These are phyloP conservation scores for Hephaestus fuliginosus DNA, from an alignment of 2,797 vertebrate species.

Conservation along the genomic window DNA sequence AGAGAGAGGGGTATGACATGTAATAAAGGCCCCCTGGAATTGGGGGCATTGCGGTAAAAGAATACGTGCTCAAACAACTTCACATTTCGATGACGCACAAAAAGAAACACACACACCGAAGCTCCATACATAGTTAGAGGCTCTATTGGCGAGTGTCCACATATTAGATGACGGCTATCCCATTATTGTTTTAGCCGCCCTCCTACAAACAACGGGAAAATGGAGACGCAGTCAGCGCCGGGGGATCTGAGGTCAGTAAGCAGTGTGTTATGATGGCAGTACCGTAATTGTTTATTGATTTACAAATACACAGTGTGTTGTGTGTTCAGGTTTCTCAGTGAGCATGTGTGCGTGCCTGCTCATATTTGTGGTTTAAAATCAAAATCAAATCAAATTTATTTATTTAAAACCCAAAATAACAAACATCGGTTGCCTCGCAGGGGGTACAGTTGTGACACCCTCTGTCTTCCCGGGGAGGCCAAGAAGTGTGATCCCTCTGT, in stretches of 20 bases:
- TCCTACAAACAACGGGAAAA: conserved; percentile 55
- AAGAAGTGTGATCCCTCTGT: no score
- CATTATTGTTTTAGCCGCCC: conserved; percentile 49
- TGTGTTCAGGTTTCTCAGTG: conserved; percentile 49
- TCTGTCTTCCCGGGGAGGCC: no score
- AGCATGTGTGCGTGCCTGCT: neutral
- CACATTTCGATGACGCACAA: neutral
- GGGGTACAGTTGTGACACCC: no score
- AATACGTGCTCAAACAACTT: neutral
- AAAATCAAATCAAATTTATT: no score
- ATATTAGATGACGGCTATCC: conserved; percentile 24
- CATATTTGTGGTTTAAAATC: conserved; percentile 29
- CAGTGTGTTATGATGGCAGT: conserved; percentile 68
- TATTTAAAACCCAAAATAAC: no score
- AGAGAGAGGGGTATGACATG: neutral
- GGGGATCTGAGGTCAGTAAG: conserved; percentile 75
- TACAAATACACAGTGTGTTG: conserved; percentile 72
- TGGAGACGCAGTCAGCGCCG: conserved; percentile 52
- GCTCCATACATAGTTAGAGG: neutral
- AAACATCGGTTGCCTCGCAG: no score
- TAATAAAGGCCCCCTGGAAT: neutral
- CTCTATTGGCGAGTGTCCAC: conserved; percentile 37
- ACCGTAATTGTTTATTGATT: conserved; percentile 83
- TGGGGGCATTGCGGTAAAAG: neutral
- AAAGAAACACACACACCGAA: neutral